Base-by-base conservation (phyloP, 2,113 vertebrate species). In the Menura novaehollandiae region DNA sequence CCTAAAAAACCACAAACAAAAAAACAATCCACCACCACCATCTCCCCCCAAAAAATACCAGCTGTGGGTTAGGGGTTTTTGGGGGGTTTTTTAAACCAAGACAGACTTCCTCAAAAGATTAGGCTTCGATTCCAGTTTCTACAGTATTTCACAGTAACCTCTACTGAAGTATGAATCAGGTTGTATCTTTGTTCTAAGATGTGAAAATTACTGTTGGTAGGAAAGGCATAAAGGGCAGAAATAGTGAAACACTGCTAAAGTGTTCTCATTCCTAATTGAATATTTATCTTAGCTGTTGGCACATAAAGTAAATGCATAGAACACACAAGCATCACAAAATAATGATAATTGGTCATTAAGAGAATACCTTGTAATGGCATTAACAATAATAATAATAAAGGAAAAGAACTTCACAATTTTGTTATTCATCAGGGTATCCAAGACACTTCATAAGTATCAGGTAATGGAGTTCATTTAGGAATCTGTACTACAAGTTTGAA, bases 1-100 rank as follows among this genome's bases (percentile, higher is more conserved):
- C n/a, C 2, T 14, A 3, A 46, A 46, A 75, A 17, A 27, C 0
- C 5, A 33, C 4, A 43, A 5, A 21, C 5, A 28, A 39, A 19
- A 6, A 15, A 58, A 58, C 68, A 63, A 4, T 0, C 7, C 26
- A 33, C 13, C 8, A 56, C n/a, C 58, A 72, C 30, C 55, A 58
- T 3, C 32, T 8, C 8, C 4, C 9, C 6, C 4, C 3, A 0
- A 47, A 56, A 81, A 49, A 17, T 9, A 47, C 6, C 7, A 56
- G 19, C 27, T 75, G 27, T 55, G 33, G 9, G 6, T 46, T 58
- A 44, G 15, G 26, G 4, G 4, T 2, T 2, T 26, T 56, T 33
- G 28, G 14, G 3, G 1, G 63, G 27, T n/a, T 49, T 72, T 89
- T 68, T 15, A 11, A 85, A 44, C 22, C 16, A 56, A 41, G 30